These are phyloP conservation scores for Aleiodes testaceus DNA, from an alignment of 2,888 invertebrate genomes.

Conservation along the genomic window DNA sequence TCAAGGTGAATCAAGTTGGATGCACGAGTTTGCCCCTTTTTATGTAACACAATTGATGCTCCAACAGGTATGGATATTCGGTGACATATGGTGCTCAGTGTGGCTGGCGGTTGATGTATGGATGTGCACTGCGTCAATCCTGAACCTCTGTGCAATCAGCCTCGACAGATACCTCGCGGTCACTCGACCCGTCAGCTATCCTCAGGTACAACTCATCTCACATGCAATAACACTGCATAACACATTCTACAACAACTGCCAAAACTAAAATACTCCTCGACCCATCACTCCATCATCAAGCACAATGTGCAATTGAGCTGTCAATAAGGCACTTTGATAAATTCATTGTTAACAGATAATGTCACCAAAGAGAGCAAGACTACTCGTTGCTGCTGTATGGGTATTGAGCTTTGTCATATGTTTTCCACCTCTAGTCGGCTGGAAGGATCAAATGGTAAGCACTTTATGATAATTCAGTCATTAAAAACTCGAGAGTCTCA, in stretches of 20 bases:
- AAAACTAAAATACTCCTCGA: background rate
- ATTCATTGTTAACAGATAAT: slow-evolving; percentile 77
- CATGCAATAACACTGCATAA: background rate
- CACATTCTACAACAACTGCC: background rate
- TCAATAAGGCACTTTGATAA: background rate
- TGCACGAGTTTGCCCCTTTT: no score
- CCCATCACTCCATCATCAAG: background rate
- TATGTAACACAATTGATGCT: no score
- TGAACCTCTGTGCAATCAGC: slow-evolving; percentile 96
- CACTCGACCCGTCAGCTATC: slow-evolving; percentile 96
- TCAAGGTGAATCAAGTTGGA: no score
- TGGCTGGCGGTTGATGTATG: slow-evolving; percentile 99
- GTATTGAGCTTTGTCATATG: slow-evolving; percentile 96
- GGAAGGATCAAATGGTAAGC: slow-evolving; percentile 85
- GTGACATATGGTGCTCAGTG: slow-evolving; percentile 95
- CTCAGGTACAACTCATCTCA: slow-evolving; percentile 74
- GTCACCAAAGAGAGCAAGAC: slow-evolving; percentile 88
- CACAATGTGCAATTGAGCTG: slow-evolving; percentile 1
- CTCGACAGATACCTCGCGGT: slow-evolving; percentile 97
- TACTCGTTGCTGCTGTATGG: slow-evolving; percentile 94
- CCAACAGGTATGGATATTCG: slow-evolving; percentile 94
- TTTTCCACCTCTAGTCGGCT: slow-evolving; percentile 95
- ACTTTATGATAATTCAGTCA: background rate
- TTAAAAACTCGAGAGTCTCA: background rate
- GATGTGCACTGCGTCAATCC: slow-evolving; percentile 98